Evolutionary conservation across 2,113 vertebrate genomes (phyloP).

Genomic region (Odobenus rosmarus): DNA sequence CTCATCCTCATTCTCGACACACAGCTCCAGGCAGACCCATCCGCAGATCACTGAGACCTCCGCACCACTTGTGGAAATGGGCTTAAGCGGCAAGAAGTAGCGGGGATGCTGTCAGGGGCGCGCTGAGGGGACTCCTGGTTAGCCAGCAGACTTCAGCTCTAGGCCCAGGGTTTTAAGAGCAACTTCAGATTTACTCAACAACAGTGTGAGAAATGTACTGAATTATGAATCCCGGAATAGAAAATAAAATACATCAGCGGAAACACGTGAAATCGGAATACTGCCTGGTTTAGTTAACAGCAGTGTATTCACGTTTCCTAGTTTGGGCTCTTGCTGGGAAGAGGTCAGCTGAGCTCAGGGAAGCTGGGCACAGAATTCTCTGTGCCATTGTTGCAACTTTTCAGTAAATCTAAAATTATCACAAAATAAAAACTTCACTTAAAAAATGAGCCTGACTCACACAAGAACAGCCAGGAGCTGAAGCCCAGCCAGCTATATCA

Average conservation of each 20-base stretch:
- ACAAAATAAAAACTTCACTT: not conserved
- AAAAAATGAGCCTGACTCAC: not conserved
- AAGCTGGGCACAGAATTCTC: not conserved
- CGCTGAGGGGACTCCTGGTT: not conserved
- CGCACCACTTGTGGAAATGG: not conserved
- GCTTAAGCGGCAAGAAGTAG: not conserved
- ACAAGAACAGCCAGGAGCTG: not conserved
- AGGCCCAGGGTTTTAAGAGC: not conserved
- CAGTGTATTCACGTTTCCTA: not conserved
- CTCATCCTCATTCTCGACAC: not conserved
- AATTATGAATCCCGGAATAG: not conserved
- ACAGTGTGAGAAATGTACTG: not conserved
- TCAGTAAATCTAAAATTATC: not conserved
- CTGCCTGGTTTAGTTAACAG: not conserved
- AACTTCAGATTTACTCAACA: not conserved
- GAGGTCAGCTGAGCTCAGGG: not conserved
- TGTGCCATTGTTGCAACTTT: not conserved
- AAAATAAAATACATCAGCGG: not conserved
- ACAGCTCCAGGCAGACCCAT: not conserved
- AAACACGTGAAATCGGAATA: not conserved
- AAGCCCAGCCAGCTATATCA: not conserved
- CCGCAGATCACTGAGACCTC: not conserved
- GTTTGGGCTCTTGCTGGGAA: not conserved
- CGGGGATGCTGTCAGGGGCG: no score
- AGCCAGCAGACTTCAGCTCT: not conserved